These are phyloP conservation scores for Tetropium fuscum DNA, from an alignment of 2,888 invertebrate genomes.

Conservation along the genomic window DNA sequence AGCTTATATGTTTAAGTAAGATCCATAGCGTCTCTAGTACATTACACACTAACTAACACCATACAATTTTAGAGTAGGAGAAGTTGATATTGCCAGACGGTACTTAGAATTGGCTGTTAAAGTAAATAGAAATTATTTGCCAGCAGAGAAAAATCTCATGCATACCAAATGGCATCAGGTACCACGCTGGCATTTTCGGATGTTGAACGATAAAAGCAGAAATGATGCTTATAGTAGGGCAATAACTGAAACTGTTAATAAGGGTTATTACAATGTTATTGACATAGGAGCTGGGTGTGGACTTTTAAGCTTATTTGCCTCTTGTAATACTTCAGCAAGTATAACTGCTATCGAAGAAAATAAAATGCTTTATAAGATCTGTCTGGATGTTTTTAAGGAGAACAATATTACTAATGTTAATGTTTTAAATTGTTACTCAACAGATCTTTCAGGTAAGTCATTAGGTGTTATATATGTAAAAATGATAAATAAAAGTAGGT, in stretches of 20 bases:
- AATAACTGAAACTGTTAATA: constrained; percentile 63
- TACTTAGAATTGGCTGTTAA: constrained; percentile 54
- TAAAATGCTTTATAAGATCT: constrained; percentile 72
- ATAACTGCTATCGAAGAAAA: constrained; percentile 79
- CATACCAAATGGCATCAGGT: constrained; percentile 77
- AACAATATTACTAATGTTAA: constrained; percentile 66
- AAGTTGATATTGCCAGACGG: constrained; percentile 53
- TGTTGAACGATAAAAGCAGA: constrained; percentile 81
- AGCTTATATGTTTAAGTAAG: constrained; percentile 67
- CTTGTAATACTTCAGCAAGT: constrained; percentile 62
- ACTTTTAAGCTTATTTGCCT: constrained; percentile 78
- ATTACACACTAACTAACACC: not conserved
- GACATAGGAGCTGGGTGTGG: constrained; percentile 87
- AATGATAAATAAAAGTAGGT: not conserved
- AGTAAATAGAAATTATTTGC: constrained; percentile 49
- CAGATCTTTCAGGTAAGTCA: constrained; percentile 61
- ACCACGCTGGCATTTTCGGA: constrained; percentile 85
- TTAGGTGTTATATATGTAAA: not conserved
- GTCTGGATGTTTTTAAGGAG: constrained; percentile 69
- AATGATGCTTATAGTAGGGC: constrained; percentile 77
- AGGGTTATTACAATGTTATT: constrained; percentile 70
- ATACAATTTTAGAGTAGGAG: constrained; percentile 49
- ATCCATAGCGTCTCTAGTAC: constrained; percentile 9
- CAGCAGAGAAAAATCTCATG: constrained; percentile 73
- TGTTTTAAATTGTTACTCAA: constrained; percentile 73